phyloP scores from a whole-genome alignment of 2,113 vertebrate genomes.

The Baryphthengus martii region DNA sequence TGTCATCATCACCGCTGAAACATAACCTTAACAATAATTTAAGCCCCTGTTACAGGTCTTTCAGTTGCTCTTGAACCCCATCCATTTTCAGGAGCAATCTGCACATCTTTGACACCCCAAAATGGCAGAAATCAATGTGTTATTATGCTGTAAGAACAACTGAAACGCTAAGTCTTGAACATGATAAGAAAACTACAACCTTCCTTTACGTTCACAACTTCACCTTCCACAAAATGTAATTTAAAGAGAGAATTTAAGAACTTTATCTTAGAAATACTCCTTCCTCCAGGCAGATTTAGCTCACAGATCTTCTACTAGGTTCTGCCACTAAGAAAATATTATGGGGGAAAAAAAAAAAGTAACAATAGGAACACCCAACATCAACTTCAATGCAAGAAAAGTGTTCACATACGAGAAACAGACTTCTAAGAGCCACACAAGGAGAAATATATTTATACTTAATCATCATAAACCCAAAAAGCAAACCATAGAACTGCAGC shows the following conservation, averaged over 20 bases:
- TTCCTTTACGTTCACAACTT: not conserved
- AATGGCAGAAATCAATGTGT: slow-evolving; percentile 30
- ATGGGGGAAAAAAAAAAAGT: not conserved
- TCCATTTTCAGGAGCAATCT: slow-evolving; percentile 23
- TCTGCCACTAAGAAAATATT: not conserved
- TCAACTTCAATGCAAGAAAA: not conserved
- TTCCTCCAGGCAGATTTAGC: not conserved
- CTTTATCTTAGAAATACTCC: not conserved
- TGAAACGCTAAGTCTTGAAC: slow-evolving; percentile 6
- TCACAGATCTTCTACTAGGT: not conserved
- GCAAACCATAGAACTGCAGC: not conserved
- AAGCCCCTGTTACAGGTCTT: not conserved
- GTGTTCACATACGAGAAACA: not conserved
- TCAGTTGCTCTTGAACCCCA: not conserved
- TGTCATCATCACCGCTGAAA: not conserved
- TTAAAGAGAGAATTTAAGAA: slow-evolving; percentile 3
- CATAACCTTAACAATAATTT: not conserved
- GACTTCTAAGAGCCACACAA: not conserved
- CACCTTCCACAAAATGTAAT: not conserved
- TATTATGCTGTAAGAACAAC: not conserved
- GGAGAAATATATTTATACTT: not conserved
- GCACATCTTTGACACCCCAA: not conserved
- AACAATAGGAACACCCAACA: not conserved
- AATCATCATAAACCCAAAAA: not conserved
- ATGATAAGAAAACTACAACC: slow-evolving; percentile 6